These are phyloP conservation scores for Petroica traversi DNA, from an alignment of 2,113 vertebrate species.

Conservation along the genomic window DNA sequence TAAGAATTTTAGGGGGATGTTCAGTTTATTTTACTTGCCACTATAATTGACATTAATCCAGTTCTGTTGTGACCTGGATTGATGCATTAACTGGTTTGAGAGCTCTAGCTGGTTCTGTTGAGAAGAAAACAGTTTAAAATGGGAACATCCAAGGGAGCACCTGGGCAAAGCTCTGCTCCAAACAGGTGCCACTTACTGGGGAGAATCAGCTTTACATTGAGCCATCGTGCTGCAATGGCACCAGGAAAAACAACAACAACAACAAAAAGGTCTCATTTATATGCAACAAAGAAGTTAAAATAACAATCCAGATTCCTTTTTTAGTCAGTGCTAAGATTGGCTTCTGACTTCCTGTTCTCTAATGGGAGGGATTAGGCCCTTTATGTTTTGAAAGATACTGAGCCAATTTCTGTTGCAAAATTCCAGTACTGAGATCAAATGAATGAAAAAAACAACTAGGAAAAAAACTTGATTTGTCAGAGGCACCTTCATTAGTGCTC, in stretches of 20 bases:
- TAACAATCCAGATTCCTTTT: not conserved
- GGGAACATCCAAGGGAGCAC: not conserved
- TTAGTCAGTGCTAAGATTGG: constrained; percentile 8
- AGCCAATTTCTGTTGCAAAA: constrained; percentile 27
- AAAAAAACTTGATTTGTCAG: not conserved
- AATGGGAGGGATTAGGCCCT: constrained; percentile 1
- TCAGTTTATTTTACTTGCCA: not conserved
- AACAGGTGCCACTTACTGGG: not conserved
- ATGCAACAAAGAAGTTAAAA: constrained; percentile 15
- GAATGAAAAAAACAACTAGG: not conserved
- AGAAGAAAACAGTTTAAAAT: not conserved
- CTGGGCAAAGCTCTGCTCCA: not conserved
- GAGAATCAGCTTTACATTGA: not conserved
- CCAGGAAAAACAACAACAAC: too few species aligned
- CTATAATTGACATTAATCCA: not conserved
- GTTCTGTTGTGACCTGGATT: not conserved
- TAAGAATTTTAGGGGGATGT: not conserved
- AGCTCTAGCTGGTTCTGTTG: not conserved
- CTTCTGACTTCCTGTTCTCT: constrained; percentile 44
- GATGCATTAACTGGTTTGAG: not conserved
- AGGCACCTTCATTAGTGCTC: not conserved
- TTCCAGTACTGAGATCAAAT: constrained; percentile 10
- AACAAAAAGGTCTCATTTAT: not conserved
- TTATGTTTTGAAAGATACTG: not conserved
- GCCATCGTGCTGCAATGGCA: not conserved